Evolutionary conservation across 2,888 invertebrate species (phyloP).

Genomic region (Conus canariensis): DNA sequence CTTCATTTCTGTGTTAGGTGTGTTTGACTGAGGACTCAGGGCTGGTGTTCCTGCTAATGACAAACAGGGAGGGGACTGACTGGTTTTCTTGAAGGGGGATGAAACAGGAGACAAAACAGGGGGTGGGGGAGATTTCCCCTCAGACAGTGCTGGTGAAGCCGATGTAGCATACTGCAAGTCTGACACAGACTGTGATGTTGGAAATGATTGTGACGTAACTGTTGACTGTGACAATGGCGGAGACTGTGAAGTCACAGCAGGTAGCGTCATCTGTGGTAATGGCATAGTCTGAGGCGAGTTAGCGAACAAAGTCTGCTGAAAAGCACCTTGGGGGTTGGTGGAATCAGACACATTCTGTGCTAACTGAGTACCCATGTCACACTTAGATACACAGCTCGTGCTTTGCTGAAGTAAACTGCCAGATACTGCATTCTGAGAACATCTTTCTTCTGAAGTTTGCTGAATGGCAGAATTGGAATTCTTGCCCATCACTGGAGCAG

Average conservation of each 20-base stretch:
- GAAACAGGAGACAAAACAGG: slow-evolving; percentile 40
- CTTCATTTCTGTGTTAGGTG: not conserved
- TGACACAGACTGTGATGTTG: not conserved
- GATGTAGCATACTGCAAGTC: not conserved
- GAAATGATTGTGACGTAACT: not conserved
- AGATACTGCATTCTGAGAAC: not conserved
- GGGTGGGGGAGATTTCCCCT: slow-evolving; percentile 24
- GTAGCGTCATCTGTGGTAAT: not conserved
- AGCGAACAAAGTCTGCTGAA: not conserved
- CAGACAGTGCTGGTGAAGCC: not conserved
- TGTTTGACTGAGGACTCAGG: not conserved
- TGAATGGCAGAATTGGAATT: not conserved
- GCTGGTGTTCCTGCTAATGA: not conserved
- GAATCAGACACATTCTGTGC: not conserved
- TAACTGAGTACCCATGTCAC: not conserved
- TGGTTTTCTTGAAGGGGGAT: slow-evolving; percentile 36
- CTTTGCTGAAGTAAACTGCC: not conserved
- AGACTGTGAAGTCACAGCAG: not conserved
- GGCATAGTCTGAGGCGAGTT: not conserved
- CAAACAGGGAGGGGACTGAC: slow-evolving; percentile 32
- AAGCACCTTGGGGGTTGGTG: not conserved
- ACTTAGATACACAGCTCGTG: slow-evolving; percentile 9
- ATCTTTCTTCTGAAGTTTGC: too few species aligned
- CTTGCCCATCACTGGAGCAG: not conserved
- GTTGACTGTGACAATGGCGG: not conserved